Evolutionary conservation across 2,888 invertebrate genomes (phyloP), one percentile per base, ranked within the genome.

Genomic region (Brachynemurus nebulosus): DNA sequence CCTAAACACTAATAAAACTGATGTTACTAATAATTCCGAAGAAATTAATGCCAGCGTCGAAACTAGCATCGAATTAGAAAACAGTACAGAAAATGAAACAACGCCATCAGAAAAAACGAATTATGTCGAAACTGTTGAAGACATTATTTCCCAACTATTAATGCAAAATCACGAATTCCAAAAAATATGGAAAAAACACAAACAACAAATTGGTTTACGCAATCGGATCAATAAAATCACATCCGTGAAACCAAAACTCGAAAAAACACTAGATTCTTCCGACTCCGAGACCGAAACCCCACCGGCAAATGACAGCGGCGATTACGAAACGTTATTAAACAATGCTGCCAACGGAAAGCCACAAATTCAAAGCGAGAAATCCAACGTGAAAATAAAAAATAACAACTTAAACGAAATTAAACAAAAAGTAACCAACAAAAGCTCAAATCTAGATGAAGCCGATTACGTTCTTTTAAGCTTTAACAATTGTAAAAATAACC

Each of bases 101-200:
- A 11, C 9, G n/a, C n/a, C n/a, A n/a, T n/a, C n/a, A n/a, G 30
- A 37, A 30, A 9, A 40, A 23, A 25, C 12, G 9, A 18, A 40
- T 19, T 25, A 14, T 8, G 14, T 14, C 16, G 78, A 72, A 58
- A 80, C 74, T 40, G 67, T 79, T 53, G 80, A 84, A 62, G 72
- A 86, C 63, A 80, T 90, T 39, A 86, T 90, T 40, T 79, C 86
- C 1, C 86, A 86, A 57, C 67, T 89, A 11, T 64, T 90, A 4
- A 78, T 86, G 75, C 82, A 86, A 58, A 86, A 83, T 56, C 74
- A 81, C 53, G 86, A 86, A 50, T 86, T 88, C 51, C 83, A 86
- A 52, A 78, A 82, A 50, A 69, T 86, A 35, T 66, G 85, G 19
- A 83, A 81, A 52, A 82, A 83, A 54, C 83, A 82, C 54, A 76